These are phyloP conservation scores for Sebastes trivittatus DNA, from an alignment of 2,797 vertebrate species.

Conservation along the genomic window DNA sequence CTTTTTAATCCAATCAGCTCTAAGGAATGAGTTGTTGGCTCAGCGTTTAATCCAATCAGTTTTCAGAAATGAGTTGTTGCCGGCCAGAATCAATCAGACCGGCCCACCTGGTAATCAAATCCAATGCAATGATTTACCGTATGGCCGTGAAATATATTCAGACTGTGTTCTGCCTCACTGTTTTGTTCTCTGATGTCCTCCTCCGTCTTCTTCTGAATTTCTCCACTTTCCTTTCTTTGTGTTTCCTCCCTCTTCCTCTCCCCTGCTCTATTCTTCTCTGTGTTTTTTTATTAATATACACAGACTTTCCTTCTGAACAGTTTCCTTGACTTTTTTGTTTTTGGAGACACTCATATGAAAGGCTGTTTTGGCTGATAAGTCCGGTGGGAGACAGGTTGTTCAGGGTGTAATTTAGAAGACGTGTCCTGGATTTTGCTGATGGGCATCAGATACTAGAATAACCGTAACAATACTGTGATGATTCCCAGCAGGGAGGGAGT, in stretches of 20 bases:
- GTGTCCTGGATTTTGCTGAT: neutral
- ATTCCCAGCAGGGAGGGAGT: neutral
- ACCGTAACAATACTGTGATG: neutral
- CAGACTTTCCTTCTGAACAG: neutral
- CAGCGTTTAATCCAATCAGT: conserved; percentile 58
- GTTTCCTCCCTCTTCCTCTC: neutral
- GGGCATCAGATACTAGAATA: neutral
- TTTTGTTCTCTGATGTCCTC: neutral
- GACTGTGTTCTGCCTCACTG: neutral
- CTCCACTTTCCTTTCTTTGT: neutral
- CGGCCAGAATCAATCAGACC: conserved; percentile 49
- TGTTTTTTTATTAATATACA: conserved; percentile 1
- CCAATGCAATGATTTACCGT: conserved; percentile 27
- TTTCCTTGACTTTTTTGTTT: neutral
- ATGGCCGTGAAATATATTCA: conserved; percentile 2
- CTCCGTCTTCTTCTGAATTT: neutral
- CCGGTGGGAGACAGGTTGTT: neutral
- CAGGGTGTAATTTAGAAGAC: neutral
- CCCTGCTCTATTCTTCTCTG: neutral
- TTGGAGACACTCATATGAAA: conserved; percentile 5
- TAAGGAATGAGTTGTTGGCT: conserved; percentile 30
- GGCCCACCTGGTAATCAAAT: conserved; percentile 48
- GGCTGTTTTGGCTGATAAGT: conserved; percentile 3
- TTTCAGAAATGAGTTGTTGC: conserved; percentile 47
- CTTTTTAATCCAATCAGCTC: conserved; percentile 49